Evolutionary conservation across 2,888 invertebrate genomes (phyloP).

Genomic region (Ennomos erosarius): DNA sequence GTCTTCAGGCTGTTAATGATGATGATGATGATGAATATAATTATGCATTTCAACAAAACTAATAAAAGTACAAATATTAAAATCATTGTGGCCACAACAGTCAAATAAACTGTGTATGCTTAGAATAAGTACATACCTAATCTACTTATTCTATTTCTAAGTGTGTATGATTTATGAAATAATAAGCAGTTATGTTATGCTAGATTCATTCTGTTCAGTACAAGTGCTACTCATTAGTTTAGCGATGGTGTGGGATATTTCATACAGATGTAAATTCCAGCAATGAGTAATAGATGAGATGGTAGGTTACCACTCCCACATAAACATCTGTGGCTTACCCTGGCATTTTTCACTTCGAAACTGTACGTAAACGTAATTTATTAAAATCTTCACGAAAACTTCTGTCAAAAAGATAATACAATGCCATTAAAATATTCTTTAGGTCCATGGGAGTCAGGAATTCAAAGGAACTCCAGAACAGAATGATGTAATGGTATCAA

Average conservation of each 20-base stretch:
- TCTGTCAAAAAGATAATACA: slow-evolving; percentile 67
- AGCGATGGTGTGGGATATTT: slow-evolving; percentile 30
- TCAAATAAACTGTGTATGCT: too few relatives aligned
- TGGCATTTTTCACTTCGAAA: slow-evolving; percentile 72
- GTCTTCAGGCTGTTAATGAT: too few relatives aligned
- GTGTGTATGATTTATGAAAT: slow-evolving; percentile 1
- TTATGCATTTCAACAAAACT: too few relatives aligned
- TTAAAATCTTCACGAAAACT: slow-evolving; percentile 46
- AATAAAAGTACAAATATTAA: too few relatives aligned
- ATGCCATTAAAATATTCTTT: slow-evolving; percentile 20
- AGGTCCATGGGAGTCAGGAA: slow-evolving; percentile 16
- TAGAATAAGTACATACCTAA: too few relatives aligned
- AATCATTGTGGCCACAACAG: too few relatives aligned
- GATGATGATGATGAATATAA: too few relatives aligned
- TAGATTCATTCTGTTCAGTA: not conserved
- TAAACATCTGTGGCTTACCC: slow-evolving; percentile 77
- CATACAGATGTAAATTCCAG: slow-evolving; percentile 52
- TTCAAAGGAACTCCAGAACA: slow-evolving; percentile 30
- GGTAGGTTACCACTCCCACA: slow-evolving; percentile 75
- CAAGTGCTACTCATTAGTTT: slow-evolving; percentile 22
- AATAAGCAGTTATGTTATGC: slow-evolving; percentile 1
- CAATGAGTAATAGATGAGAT: slow-evolving; percentile 52
- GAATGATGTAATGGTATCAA: slow-evolving; percentile 70
- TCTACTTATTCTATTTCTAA: too few relatives aligned
- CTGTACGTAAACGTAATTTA: slow-evolving; percentile 45